phyloP scores from a whole-genome alignment of 2,888 invertebrate species.

The Leptopilina myrica region DNA sequence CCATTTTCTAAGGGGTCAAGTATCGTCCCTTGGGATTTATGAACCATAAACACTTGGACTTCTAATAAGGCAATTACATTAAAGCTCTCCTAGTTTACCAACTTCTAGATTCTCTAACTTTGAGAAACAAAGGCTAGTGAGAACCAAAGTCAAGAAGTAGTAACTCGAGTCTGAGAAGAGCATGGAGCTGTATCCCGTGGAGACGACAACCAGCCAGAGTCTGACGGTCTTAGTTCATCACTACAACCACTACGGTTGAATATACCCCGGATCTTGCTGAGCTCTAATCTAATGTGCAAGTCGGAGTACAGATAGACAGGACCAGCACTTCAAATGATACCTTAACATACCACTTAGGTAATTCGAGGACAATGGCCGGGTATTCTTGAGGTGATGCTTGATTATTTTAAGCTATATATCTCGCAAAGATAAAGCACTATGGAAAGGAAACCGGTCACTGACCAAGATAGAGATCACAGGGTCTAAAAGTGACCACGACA shows the following conservation, averaged over 20 bases:
- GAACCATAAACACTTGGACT: conserved; percentile 12
- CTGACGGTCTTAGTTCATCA: conserved; percentile 52
- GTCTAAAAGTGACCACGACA: conserved; percentile 16
- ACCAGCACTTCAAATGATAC: conserved; percentile 30
- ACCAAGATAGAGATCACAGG: conserved; percentile 48
- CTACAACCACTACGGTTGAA: conserved; percentile 37
- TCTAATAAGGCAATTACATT: conserved; percentile 1
- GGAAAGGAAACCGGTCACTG: conserved; percentile 50
- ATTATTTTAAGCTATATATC: conserved; percentile 56
- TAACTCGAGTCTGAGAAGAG: conserved; percentile 46
- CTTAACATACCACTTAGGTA: conserved; percentile 46
- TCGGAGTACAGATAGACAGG: neutral
- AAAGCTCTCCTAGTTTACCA: conserved; percentile 10
- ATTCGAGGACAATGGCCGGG: conserved; percentile 54
- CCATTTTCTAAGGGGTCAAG: neutral
- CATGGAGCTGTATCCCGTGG: conserved; percentile 63
- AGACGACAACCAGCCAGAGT: conserved; percentile 63
- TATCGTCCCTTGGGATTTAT: neutral
- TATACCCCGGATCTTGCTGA: conserved; percentile 17
- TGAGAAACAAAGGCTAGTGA: conserved; percentile 14
- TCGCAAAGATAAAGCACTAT: conserved; percentile 45
- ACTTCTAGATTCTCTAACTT: neutral
- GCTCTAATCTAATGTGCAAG: conserved; percentile 38
- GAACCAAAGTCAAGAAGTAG: conserved; percentile 43
- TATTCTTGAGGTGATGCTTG: conserved; percentile 51